Percentiles rank a stretch among this genome's conserved stretches.
Conservation (phyloP, 2,888 invertebrate species). For the Andricus quercusramuli region DNA sequence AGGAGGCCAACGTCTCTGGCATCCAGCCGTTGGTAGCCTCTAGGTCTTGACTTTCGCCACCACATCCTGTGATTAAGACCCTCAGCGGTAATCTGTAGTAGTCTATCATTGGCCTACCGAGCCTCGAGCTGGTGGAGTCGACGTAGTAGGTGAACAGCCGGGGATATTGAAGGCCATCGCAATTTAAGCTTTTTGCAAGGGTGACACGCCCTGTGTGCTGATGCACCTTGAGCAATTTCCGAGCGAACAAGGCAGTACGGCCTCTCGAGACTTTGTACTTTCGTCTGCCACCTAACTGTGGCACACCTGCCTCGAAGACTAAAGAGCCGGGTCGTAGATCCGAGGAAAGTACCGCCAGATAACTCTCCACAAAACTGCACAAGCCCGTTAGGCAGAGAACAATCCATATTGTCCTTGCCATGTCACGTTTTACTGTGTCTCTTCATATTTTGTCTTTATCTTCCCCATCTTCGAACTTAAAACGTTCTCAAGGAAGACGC, state of each 20-base stretch:
- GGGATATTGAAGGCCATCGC: slow-evolving; percentile 91
- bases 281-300: slow-evolving; percentile 88
- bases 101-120: slow-evolving; percentile 85
- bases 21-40: slow-evolving; percentile 91
- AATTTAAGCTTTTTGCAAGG: slow-evolving; percentile 86
- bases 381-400: slow-evolving; percentile 56
- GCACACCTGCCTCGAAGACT: slow-evolving; percentile 90
- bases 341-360: slow-evolving; percentile 75
- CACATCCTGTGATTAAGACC: slow-evolving; percentile 88
- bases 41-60: slow-evolving; percentile 82
- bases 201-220: slow-evolving; percentile 87
- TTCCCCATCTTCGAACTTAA: slow-evolving; percentile 25
- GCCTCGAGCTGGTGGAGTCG: slow-evolving; percentile 89
- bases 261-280: slow-evolving; percentile 89
- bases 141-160: slow-evolving; percentile 92
- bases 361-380: slow-evolving; percentile 63
- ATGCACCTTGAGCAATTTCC: slow-evolving; percentile 88
- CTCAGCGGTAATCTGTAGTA: slow-evolving; percentile 90
- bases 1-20: slow-evolving; percentile 92
- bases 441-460: slow-evolving; percentile 52
- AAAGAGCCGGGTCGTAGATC: slow-evolving; percentile 82
- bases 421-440: slow-evolving; percentile 59
- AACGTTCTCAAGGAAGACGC: slow-evolving; percentile 20
- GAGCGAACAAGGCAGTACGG: slow-evolving; percentile 90
- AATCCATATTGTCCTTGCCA: slow-evolving; percentile 70